phyloP scores from a whole-genome alignment of 2,797 vertebrate species.

The Sardinella longiceps region DNA sequence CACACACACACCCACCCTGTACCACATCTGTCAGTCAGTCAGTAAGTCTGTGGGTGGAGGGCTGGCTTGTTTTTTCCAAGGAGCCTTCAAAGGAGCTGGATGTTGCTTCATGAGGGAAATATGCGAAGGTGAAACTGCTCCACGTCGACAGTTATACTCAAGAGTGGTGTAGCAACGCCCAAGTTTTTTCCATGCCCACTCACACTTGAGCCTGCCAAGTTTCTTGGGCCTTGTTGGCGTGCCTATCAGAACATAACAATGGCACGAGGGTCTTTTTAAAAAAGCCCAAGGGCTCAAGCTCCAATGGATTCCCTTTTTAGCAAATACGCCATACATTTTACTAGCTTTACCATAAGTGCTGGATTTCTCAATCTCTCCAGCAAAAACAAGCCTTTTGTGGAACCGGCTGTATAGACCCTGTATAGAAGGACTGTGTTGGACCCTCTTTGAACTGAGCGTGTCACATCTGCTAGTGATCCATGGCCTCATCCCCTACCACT shows the following conservation, averaged over 20 bases:
- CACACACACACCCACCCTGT: not conserved
- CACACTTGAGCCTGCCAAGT: not conserved
- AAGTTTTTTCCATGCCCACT: not conserved
- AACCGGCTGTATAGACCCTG: not conserved
- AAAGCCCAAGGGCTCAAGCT: not conserved
- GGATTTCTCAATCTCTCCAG: not conserved
- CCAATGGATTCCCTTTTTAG: not conserved
- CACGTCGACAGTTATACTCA: not conserved
- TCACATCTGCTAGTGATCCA: not conserved
- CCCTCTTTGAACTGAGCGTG: not conserved
- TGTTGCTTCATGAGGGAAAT: not conserved
- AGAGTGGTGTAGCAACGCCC: constrained; percentile 30
- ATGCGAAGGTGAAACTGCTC: constrained; percentile 12
- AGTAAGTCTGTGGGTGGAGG: not conserved
- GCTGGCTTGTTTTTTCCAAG: not conserved
- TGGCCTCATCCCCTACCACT: not conserved
- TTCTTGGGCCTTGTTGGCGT: not conserved
- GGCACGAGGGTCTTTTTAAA: not conserved
- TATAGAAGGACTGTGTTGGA: too few species aligned
- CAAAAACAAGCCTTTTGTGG: not conserved
- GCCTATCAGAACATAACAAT: not conserved
- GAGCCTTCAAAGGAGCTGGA: not conserved
- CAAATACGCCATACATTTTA: not conserved
- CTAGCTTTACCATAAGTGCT: not conserved
- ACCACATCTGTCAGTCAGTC: constrained; percentile 3